Evolutionary conservation across 1,140 invertebrate species (phyloP).

Genomic region (Trichoplusia ni): DNA sequence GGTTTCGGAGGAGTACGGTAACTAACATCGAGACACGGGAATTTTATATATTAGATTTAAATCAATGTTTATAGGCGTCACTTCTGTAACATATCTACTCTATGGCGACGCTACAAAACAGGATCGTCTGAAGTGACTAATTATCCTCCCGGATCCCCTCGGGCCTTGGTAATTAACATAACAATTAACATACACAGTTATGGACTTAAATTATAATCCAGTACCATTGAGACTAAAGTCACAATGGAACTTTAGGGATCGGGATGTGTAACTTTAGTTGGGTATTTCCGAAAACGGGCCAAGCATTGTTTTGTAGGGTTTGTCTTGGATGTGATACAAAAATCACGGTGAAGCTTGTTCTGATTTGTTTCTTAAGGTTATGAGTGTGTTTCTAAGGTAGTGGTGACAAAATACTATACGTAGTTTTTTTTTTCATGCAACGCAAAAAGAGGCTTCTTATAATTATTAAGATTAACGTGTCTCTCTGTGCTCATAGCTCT

Average conservation of each 20-base stretch:
- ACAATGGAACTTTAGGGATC: constrained; percentile 20
- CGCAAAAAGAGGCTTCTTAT: no score
- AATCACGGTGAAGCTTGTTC: background rate
- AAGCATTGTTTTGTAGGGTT: constrained; percentile 5
- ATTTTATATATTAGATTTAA: no score
- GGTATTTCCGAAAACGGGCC: background rate
- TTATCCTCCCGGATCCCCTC: constrained; percentile 11
- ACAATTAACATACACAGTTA: constrained; percentile 28
- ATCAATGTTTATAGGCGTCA: no score
- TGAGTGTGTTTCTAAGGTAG: no score
- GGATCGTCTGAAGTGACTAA: constrained; percentile 12
- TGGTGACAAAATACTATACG: no score
- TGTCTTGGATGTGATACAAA: background rate
- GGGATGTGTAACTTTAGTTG: constrained; percentile 13
- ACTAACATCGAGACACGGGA: no score
- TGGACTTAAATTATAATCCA: constrained; percentile 24
- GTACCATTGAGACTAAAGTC: constrained; percentile 2
- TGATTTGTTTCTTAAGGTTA: no score
- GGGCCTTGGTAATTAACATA: constrained; percentile 16
- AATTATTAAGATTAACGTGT: no score
- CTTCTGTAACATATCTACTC: no score
- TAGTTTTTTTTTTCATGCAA: no score
- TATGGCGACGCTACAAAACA: background rate
- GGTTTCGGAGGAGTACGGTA: no score
- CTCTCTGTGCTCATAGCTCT: no score